Evolutionary conservation across 2,797 vertebrate genomes (phyloP).

Genomic region (Leptodactylus fallax): DNA sequence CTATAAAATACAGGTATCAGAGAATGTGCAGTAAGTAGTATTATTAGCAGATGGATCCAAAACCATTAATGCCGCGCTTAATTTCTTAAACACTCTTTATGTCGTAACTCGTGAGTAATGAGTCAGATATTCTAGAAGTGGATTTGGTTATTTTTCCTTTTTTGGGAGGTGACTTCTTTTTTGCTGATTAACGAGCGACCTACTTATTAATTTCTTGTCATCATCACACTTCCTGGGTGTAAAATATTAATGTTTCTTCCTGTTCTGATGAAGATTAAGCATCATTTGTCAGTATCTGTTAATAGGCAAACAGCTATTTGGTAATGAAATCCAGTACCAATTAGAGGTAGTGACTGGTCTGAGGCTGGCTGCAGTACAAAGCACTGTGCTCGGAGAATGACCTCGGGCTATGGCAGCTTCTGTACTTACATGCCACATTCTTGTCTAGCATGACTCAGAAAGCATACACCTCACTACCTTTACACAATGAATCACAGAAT

Average conservation of each 20-base stretch:
- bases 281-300: constrained; percentile 38
- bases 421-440: constrained; percentile 49
- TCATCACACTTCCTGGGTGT: constrained; percentile 32
- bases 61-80: too few species aligned
- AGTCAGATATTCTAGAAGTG: constrained; percentile 16
- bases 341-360: constrained; percentile 25
- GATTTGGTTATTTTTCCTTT: neutral
- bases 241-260: constrained; percentile 12
- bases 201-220: constrained; percentile 30
- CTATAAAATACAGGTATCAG: too few species aligned
- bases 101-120: neutral
- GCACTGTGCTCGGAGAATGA: constrained; percentile 43
- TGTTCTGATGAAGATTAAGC: constrained; percentile 11
- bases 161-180: neutral
- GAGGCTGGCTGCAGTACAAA: constrained; percentile 34
- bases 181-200: constrained; percentile 10
- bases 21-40: too few species aligned
- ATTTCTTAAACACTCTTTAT: neutral
- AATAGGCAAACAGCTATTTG: constrained; percentile 41
- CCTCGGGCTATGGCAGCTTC: constrained; percentile 23
- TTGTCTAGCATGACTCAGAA: constrained; percentile 36
- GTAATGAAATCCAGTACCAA: constrained; percentile 45
- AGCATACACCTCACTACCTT: constrained; percentile 5
- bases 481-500: constrained; percentile 22
- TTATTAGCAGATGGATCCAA: too few species aligned